Conservation (phyloP, 1,140 invertebrate genomes). For the Harlomillsia oculata region DNA sequence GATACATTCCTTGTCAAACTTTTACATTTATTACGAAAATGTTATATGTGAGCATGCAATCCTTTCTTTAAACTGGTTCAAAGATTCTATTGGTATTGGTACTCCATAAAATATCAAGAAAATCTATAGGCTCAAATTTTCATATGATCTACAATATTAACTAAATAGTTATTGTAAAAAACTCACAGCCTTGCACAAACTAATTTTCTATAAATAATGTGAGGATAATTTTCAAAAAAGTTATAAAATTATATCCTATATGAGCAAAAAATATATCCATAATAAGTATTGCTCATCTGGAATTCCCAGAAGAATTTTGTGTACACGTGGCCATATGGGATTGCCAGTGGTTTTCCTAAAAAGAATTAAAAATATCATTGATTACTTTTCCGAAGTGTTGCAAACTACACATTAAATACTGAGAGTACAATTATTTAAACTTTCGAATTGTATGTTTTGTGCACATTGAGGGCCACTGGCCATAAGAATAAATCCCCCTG, state of each 20-base stretch:
- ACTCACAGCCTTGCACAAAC: no score
- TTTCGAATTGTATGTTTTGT: neutral
- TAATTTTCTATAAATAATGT: neutral
- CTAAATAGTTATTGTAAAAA: no score
- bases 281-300: neutral
- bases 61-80: no score
- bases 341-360: slow-evolving; percentile 46
- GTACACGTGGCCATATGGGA: slow-evolving; percentile 46
- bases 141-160: neutral
- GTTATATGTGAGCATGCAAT: no score
- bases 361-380: slow-evolving; percentile 2
- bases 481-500: slow-evolving; percentile 3
- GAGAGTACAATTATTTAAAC: neutral
- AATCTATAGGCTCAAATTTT: no score
- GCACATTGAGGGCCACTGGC: neutral
- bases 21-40: no score
- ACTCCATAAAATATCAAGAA: no score
- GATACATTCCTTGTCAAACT: no score
- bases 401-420: no score
- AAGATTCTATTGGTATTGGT: no score
- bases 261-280: neutral
- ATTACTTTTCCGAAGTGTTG: no score
- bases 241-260: neutral
- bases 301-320: slow-evolving; percentile 14
- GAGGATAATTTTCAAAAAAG: neutral